These are phyloP conservation scores for Muntiacus muntjak DNA, from an alignment of 2,113 vertebrate species.

Conservation along the genomic window DNA sequence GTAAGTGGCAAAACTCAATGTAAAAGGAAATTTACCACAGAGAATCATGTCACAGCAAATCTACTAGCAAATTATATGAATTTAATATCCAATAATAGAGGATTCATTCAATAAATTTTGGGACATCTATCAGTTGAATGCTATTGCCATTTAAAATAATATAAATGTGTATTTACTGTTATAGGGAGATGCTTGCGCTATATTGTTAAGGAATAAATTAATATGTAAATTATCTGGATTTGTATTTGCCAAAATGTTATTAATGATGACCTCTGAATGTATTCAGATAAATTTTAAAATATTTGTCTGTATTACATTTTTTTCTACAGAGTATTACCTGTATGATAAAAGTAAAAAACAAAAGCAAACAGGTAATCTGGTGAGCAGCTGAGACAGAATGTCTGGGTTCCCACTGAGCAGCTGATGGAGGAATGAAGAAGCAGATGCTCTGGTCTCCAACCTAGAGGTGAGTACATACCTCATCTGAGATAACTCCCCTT, in stretches of 20 bases:
- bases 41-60: not conserved
- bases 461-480: not conserved
- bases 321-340: not conserved
- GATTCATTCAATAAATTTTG: not conserved
- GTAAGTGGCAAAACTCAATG: not conserved
- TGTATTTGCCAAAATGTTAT: not conserved
- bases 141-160: not conserved
- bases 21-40: not conserved
- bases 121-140: not conserved
- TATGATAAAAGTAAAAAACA: not conserved
- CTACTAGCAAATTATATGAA: not conserved
- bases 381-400: not conserved
- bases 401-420: not conserved
- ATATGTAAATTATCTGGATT: not conserved
- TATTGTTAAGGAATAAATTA: not conserved
- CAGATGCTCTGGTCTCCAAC: not conserved
- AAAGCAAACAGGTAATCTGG: not conserved
- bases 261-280: not conserved
- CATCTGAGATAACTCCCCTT: not conserved
- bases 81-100: not conserved
- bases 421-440: not conserved
- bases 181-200: not conserved
- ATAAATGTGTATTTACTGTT: not conserved
- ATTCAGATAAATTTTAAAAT: not conserved
- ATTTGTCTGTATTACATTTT: not conserved